A percentile compares a stretch with the other conserved stretches of the same genome.
phyloP scores from a whole-genome alignment of 2,113 vertebrate genomes.

The Daubentonia madagascariensis region DNA sequence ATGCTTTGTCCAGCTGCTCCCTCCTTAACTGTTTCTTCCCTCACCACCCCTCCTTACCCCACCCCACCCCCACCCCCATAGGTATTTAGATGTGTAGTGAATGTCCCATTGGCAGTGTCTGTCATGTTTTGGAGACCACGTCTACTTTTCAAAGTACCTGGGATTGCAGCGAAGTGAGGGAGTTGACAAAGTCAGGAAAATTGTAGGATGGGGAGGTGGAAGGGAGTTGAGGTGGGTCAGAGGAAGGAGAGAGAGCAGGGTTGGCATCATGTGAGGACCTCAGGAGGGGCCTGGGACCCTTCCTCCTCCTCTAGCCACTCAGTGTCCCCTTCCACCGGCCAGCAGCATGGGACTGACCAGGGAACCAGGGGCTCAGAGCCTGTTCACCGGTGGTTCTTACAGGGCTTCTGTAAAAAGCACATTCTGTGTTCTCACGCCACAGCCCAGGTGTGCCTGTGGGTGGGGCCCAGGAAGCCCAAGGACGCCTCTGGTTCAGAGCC shows the following conservation, averaged over 20 bases:
- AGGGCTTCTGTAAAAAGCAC: background rate
- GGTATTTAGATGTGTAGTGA: background rate
- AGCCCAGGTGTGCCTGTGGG: no score
- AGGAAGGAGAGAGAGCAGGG: background rate
- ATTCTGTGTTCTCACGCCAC: accelerated
- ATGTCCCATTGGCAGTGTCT: background rate
- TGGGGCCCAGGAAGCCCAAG: background rate
- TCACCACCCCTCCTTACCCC: no score
- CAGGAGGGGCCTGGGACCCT: background rate
- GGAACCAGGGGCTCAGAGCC: no score
- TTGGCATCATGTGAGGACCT: background rate
- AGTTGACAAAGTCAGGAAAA: background rate
- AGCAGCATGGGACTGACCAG: background rate
- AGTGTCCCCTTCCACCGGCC: background rate
- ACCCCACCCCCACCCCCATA: background rate
- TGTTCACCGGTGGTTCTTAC: background rate
- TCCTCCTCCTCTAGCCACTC: background rate
- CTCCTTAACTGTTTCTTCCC: background rate
- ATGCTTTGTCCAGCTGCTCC: background rate
- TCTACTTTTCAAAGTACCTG: background rate
- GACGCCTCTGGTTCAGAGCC: background rate
- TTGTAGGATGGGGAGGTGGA: background rate
- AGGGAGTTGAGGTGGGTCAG: background rate
- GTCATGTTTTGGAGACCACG: background rate
- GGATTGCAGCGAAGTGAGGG: background rate